phyloP scores from a whole-genome alignment of 2,797 vertebrate species.

The Meda fulgida region DNA sequence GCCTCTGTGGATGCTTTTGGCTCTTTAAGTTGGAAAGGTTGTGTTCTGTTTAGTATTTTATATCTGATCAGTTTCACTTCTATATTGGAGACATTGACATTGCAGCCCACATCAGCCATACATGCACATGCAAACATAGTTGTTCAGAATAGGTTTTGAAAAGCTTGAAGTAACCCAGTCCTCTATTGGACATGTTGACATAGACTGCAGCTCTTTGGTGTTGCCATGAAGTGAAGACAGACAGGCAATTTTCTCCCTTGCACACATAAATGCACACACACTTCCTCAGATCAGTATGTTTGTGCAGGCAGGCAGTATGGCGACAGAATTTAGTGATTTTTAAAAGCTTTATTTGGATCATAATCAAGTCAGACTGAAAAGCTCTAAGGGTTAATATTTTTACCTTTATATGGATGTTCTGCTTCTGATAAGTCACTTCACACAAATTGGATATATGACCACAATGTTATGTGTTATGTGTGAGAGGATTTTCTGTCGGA shows the following conservation, averaged over 20 bases:
- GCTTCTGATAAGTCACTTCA: neutral
- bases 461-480: neutral
- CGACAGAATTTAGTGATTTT: neutral
- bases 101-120: neutral
- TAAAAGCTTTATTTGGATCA: neutral
- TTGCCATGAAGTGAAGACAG: conserved; percentile 45
- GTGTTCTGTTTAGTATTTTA: neutral
- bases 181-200: conserved; percentile 39
- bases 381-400: neutral
- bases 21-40: neutral
- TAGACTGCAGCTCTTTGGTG: conserved; percentile 40
- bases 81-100: conserved; percentile 5
- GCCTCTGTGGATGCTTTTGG: neutral
- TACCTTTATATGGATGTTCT: neutral
- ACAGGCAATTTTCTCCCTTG: conserved; percentile 24
- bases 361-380: neutral
- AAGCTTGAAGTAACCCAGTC: conserved; percentile 14
- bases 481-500: neutral
- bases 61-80: neutral
- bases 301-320: neutral
- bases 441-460: neutral
- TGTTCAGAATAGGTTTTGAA: neutral
- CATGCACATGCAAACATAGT: conserved; percentile 1
- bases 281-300: neutral
- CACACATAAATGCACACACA: conserved; percentile 22